Base-by-base conservation (phyloP, 1,140 invertebrate species). In the Grapholita molesta region DNA sequence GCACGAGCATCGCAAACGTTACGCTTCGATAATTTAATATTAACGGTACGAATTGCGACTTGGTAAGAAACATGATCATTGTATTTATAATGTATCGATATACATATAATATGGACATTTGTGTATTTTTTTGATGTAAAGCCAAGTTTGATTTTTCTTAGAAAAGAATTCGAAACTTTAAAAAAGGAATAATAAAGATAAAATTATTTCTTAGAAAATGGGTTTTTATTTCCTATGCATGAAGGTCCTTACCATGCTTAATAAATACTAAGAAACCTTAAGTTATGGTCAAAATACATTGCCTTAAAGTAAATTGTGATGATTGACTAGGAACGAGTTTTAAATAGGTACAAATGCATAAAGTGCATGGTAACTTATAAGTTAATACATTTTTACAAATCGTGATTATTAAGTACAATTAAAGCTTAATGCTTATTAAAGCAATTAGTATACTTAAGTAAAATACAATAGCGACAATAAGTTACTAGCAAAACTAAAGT, bases 41-140 rank as follows among this genome's bases (percentile, higher is more conserved):
- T 48, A 52, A 66, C 55, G 64, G 74, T 88, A 85, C 79, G 80
- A 82, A 77, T 83, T 77, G 66, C 67, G 71, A 66, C 71, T 69
- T 78, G 80, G 82, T 85, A 79, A 77, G 70, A 65, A 73, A 79
- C 71, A 75, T 70, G 67, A 67, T 79, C 79, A 83, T 82, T 89
- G 86, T 85, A 85, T 78, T 80, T 83, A 86, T 84, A 80, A 78
- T 83, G 84, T 87, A 86, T 84, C 77, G 72, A 80, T 67, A 64
- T 88, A 88, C 87, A 79, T 80, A 77, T 78, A 74, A 76, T 77
- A 74, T 68, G 72, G 75, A 77, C 76, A 78, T 86, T 87, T 88
- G 85, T 91, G 83, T 91, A 88, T 89, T 89, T 86, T 89, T 89
- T 91, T 85, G 82, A 85, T 91, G 87, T 88, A 88, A 89, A 88